phyloP scores from a whole-genome alignment of 2,888 invertebrate genomes.

The Pardosa pseudoannulata region DNA sequence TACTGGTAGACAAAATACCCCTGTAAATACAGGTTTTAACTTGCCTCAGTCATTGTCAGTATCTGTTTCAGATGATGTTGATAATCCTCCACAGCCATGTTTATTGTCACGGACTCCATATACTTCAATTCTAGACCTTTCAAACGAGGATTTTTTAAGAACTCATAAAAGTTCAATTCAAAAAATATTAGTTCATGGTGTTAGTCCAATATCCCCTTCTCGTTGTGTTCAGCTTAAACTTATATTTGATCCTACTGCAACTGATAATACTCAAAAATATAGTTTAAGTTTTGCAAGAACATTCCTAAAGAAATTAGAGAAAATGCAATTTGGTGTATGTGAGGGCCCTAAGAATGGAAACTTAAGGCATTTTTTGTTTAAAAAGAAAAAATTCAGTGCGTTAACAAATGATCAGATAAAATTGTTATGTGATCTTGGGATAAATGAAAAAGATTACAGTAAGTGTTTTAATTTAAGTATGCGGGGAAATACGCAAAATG shows the following conservation, averaged over 20 bases:
- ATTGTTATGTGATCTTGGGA: conserved; percentile 28
- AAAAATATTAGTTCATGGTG: conserved; percentile 30
- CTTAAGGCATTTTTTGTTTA: conserved; percentile 48
- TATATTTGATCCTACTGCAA: conserved; percentile 45
- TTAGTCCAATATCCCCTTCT: conserved; percentile 34
- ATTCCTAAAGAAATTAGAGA: conserved; percentile 45
- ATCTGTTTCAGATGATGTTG: conserved; percentile 25
- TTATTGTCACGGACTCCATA: conserved; percentile 48
- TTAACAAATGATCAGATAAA: conserved; percentile 40
- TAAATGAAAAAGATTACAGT: conserved; percentile 55
- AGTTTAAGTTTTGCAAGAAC: conserved; percentile 41
- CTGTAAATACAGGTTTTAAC: conserved; percentile 14
- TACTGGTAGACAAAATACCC: conserved; percentile 5
- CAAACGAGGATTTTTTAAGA: conserved; percentile 41
- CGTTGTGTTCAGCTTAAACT: conserved; percentile 58
- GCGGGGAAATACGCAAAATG: conserved; percentile 26
- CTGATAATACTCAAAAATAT: conserved; percentile 34
- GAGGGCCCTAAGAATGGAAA: conserved; percentile 42
- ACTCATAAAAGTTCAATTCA: conserved; percentile 30
- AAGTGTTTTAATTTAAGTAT: conserved; percentile 39
- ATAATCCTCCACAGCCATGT: conserved; percentile 1
- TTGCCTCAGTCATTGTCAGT: conserved; percentile 38
- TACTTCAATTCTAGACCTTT: conserved; percentile 36
- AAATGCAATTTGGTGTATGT: conserved; percentile 58
- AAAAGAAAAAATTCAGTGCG: conserved; percentile 52